A percentile compares a stretch with the other conserved stretches of the same genome.
Evolutionary conservation across 2,888 invertebrate genomes (phyloP).

Genomic region (Xestia xanthographa): DNA sequence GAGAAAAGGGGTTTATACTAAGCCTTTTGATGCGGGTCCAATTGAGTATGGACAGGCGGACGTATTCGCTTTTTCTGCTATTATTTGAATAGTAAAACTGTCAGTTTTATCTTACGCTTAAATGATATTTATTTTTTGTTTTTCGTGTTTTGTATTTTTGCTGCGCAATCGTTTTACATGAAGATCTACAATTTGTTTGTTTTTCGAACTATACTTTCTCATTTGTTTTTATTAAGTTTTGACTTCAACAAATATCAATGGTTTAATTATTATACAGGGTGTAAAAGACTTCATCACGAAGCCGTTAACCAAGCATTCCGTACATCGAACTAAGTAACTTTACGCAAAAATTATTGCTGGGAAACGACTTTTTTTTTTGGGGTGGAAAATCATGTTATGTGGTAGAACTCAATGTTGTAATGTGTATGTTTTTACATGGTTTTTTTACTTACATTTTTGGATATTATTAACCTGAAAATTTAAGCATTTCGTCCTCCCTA

Average conservation of each 20-base stretch:
- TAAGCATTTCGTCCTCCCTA: too few species aligned
- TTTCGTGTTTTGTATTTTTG: constrained; percentile 70
- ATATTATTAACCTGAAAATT: too few species aligned
- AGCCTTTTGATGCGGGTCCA: constrained; percentile 90
- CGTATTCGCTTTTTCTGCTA: constrained; percentile 87
- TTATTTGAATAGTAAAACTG: constrained; percentile 89
- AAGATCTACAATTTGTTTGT: constrained; percentile 24
- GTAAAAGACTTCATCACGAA: too few species aligned
- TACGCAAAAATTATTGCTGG: too few species aligned
- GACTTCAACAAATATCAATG: neutral
- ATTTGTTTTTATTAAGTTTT: neutral
- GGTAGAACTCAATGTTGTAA: too few species aligned
- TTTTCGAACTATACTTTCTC: neutral
- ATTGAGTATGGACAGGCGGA: constrained; percentile 87
- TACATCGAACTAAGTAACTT: too few species aligned
- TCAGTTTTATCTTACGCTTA: constrained; percentile 82
- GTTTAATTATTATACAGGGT: neutral
- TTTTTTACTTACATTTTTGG: too few species aligned
- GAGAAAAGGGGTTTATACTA: constrained; percentile 88
- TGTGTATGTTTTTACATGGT: too few species aligned
- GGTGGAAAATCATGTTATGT: too few species aligned
- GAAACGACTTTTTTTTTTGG: too few species aligned
- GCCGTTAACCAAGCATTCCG: too few species aligned
- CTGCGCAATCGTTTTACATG: constrained; percentile 54
- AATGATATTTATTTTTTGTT: constrained; percentile 85